These are phyloP conservation scores for Nannospalax galili DNA, from an alignment of 2,113 vertebrate species.

Conservation along the genomic window DNA sequence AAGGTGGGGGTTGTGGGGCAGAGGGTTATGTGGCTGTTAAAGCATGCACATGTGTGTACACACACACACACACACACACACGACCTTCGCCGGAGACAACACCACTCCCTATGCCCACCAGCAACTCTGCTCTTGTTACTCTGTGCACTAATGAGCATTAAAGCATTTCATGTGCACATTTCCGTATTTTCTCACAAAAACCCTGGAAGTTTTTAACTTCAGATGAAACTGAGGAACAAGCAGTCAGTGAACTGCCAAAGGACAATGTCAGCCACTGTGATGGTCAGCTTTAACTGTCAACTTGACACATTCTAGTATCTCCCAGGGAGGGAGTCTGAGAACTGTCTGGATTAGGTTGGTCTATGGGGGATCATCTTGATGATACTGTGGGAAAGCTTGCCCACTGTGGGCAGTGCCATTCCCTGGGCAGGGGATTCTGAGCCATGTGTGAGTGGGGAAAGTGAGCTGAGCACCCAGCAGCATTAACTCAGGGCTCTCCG, in stretches of 20 bases:
- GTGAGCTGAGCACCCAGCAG: not conserved
- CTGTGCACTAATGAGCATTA: not conserved
- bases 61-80: not conserved
- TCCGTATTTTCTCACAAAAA: slow-evolving; percentile 10
- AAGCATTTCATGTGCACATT: not conserved
- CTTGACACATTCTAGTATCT: not conserved
- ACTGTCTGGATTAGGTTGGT: not conserved
- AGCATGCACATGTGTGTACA: not conserved
- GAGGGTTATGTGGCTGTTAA: not conserved
- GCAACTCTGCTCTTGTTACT: not conserved
- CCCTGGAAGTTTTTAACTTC: not conserved
- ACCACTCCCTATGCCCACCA: not conserved
- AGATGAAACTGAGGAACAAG: not conserved
- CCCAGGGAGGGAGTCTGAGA: not conserved
- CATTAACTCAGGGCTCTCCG: not conserved
- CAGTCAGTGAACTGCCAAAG: not conserved
- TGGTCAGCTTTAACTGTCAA: not conserved
- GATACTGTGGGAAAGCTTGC: not conserved
- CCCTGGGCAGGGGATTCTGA: too few relatives aligned
- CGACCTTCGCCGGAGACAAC: not conserved
- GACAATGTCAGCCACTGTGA: not conserved
- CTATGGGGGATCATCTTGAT: not conserved
- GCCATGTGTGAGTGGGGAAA: not conserved
- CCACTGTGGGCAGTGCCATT: not conserved
- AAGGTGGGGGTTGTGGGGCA: not conserved